phyloP scores from a whole-genome alignment of 2,113 vertebrate species.

The Zapus hudsonius region DNA sequence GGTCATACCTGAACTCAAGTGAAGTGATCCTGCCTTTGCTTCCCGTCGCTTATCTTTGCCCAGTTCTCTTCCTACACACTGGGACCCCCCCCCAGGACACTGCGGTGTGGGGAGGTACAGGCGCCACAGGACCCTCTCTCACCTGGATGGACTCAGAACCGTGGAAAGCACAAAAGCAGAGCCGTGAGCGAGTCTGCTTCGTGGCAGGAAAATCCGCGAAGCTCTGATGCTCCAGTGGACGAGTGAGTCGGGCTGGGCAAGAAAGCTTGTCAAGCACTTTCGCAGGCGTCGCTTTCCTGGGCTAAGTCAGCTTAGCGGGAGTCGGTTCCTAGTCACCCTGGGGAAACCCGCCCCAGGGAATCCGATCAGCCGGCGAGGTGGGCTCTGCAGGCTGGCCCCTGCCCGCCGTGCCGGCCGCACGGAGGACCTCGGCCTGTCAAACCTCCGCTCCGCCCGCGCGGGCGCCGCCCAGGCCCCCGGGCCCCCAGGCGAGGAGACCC shows the following conservation, averaged over 20 bases:
- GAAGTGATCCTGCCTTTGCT: background rate
- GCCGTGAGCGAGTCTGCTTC: background rate
- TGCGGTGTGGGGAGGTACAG: background rate
- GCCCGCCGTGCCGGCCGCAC: no score
- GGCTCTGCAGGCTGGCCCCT: no score
- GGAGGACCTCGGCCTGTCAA: conserved; percentile 74
- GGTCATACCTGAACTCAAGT: background rate
- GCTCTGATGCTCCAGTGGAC: no score
- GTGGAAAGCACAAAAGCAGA: conserved; percentile 21
- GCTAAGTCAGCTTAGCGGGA: no score
- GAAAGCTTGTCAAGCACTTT: no score
- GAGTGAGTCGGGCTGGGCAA: no score
- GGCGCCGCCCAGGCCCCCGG: conserved; percentile 52
- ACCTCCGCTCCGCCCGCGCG: background rate
- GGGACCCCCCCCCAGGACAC: background rate
- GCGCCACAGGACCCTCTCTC: background rate
- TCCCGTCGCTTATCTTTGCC: background rate
- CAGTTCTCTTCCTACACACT: background rate
- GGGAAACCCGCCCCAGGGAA: no score
- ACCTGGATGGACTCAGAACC: background rate
- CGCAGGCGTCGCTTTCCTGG: no score
- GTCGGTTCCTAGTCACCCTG: no score
- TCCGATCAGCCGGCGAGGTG: no score
- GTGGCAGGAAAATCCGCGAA: no score
- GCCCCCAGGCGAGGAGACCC: conserved; percentile 44